phyloP scores from a whole-genome alignment of 1,140 invertebrate species.

The Plectrocnemia conspersa region DNA sequence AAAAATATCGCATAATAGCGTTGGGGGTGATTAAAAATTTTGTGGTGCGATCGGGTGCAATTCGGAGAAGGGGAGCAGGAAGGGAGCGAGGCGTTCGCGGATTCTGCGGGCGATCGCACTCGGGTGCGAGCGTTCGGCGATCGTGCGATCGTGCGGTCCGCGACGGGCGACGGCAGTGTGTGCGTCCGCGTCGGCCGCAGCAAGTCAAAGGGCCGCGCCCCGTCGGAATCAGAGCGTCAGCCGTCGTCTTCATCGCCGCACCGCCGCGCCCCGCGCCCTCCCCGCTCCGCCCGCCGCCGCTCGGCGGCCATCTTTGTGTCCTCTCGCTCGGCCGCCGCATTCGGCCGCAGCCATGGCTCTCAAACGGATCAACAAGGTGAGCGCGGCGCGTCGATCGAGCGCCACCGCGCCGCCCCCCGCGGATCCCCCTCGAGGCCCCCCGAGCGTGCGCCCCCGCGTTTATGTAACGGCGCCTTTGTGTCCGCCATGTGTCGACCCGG shows the following conservation, averaged over 20 bases:
- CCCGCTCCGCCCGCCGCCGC: not conserved
- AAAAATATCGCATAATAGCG: too few species aligned
- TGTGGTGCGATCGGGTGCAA: too few species aligned
- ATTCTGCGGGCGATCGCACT: too few species aligned
- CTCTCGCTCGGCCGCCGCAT: not conserved
- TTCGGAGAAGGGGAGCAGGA: too few species aligned
- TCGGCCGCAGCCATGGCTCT: conserved; percentile 28
- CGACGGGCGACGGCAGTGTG: too few species aligned
- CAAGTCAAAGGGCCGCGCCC: too few species aligned
- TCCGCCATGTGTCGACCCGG: not conserved
- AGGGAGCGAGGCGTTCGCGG: too few species aligned
- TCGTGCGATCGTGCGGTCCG: too few species aligned
- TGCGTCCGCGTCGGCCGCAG: not conserved
- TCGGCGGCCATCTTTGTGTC: conserved; percentile 16
- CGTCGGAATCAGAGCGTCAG: not conserved
- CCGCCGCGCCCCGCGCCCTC: not conserved
- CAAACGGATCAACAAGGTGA: conserved; percentile 36
- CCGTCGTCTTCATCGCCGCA: not conserved
- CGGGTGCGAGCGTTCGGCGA: too few species aligned
- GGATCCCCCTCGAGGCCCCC: not conserved
- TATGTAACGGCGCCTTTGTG: not conserved
- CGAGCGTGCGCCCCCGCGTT: not conserved
- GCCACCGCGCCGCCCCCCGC: not conserved
- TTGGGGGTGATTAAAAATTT: too few species aligned
- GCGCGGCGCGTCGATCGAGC: not conserved